phyloP scores from a whole-genome alignment of 2,888 invertebrate genomes.

The Callinectes sapidus region DNA sequence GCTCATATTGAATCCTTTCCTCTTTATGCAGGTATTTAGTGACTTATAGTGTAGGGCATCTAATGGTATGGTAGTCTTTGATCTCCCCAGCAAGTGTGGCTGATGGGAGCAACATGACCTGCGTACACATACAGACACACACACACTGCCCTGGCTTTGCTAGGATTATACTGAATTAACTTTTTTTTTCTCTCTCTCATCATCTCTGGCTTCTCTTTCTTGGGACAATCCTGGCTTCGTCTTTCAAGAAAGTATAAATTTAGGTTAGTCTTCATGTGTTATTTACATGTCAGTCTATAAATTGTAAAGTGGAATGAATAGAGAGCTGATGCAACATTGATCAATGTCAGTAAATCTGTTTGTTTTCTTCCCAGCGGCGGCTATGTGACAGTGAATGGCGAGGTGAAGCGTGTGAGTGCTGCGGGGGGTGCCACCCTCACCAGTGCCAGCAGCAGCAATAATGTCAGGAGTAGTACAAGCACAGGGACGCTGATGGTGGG shows the following conservation, averaged over 20 bases:
- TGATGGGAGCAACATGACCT: constrained; percentile 12
- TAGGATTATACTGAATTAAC: constrained; percentile 11
- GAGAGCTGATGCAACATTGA: neutral
- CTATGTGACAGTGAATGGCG: constrained; percentile 72
- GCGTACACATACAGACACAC: constrained; percentile 17
- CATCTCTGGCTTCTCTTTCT: constrained; percentile 32
- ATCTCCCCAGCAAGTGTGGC: constrained; percentile 7
- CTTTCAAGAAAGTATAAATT: constrained; percentile 37
- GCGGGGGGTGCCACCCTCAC: constrained; percentile 52
- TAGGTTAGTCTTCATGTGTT: constrained; percentile 17
- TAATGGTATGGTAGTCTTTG: neutral
- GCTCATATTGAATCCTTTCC: neutral
- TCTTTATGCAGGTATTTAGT: neutral
- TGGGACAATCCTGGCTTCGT: constrained; percentile 34
- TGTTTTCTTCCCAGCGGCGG: constrained; percentile 58
- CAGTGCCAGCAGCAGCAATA: constrained; percentile 50
- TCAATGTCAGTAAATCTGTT: neutral
- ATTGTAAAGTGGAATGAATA: constrained; percentile 27
- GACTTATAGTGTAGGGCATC: neutral
- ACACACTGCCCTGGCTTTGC: constrained; percentile 18
- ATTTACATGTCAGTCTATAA: neutral
- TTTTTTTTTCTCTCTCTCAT: constrained; percentile 1
- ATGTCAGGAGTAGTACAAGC: constrained; percentile 58
- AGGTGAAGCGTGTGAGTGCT: constrained; percentile 70
- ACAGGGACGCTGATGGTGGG: constrained; percentile 62